Evolutionary conservation across 2,797 vertebrate species (phyloP).

Genomic region (Danionella dracula): DNA sequence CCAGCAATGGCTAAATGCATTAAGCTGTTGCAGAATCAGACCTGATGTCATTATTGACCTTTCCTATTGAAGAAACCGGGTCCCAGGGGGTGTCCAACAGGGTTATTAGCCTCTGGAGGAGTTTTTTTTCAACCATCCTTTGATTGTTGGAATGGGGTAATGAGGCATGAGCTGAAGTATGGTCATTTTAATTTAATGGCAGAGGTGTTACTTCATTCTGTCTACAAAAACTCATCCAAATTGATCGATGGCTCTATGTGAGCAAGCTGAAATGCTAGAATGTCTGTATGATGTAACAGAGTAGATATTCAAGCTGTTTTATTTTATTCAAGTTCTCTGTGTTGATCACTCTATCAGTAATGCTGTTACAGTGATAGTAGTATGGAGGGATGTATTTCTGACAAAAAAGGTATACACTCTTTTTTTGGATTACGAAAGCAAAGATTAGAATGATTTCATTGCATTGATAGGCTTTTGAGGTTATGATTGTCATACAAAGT

Average conservation of each 20-base stretch:
- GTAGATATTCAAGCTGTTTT: too few relatives aligned
- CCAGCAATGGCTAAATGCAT: conserved; percentile 9
- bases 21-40: neutral
- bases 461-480: too few relatives aligned
- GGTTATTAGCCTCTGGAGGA: conserved; percentile 22
- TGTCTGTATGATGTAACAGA: too few relatives aligned
- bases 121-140: neutral
- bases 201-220: conserved; percentile 20
- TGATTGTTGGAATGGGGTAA: conserved; percentile 45
- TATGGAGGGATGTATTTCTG: too few relatives aligned
- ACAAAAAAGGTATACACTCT: too few relatives aligned
- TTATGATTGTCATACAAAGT: too few relatives aligned
- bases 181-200: conserved; percentile 41
- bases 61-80: conserved; percentile 7
- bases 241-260: conserved; percentile 23
- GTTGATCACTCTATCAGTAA: too few relatives aligned
- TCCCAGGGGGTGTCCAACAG: neutral
- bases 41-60: conserved; percentile 26
- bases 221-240: conserved; percentile 16
- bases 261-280: neutral
- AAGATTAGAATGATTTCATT: too few relatives aligned
- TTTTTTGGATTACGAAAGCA: too few relatives aligned
- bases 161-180: conserved; percentile 41
- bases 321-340: too few relatives aligned
- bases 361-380: too few relatives aligned